Percentiles rank a stretch among this genome's conserved stretches.
Conservation (phyloP, 1,140 invertebrate genomes). For the Arion vulgaris region DNA sequence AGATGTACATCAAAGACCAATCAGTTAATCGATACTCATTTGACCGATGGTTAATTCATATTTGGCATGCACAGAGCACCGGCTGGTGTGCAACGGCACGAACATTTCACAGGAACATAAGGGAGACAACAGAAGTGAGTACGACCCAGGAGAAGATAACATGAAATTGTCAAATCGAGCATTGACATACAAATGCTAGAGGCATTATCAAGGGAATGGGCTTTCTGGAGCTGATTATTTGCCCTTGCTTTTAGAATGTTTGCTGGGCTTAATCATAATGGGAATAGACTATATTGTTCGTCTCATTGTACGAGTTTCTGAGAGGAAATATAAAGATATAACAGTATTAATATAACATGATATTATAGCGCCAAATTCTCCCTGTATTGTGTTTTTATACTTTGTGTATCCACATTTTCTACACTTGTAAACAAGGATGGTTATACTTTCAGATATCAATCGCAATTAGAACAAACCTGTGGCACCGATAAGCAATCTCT, state of each 20-base stretch:
- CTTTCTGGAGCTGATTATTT: background rate
- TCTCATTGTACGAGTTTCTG: too few species aligned
- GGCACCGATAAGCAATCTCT: too few species aligned
- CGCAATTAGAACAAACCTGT: too few species aligned
- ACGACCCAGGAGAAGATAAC: background rate
- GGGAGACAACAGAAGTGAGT: background rate
- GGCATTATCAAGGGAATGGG: background rate
- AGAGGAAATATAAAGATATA: too few species aligned
- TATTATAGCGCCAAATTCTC: too few species aligned
- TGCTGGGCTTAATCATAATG: background rate
- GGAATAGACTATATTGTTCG: too few species aligned
- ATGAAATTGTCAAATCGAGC: background rate
- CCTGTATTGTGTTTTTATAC: too few species aligned
- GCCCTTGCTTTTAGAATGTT: background rate
- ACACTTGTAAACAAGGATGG: too few species aligned
- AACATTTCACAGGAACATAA: background rate
- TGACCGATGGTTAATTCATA: constrained; percentile 7
- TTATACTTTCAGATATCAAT: too few species aligned
- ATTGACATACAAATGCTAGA: background rate
- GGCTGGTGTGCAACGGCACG: background rate
- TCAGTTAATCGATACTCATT: constrained; percentile 11
- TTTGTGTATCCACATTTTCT: too few species aligned
- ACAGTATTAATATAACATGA: too few species aligned
- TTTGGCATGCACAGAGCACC: background rate
- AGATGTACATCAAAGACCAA: background rate